Conservation (phyloP, 2,888 invertebrate species). For the Philonicus albiceps region DNA sequence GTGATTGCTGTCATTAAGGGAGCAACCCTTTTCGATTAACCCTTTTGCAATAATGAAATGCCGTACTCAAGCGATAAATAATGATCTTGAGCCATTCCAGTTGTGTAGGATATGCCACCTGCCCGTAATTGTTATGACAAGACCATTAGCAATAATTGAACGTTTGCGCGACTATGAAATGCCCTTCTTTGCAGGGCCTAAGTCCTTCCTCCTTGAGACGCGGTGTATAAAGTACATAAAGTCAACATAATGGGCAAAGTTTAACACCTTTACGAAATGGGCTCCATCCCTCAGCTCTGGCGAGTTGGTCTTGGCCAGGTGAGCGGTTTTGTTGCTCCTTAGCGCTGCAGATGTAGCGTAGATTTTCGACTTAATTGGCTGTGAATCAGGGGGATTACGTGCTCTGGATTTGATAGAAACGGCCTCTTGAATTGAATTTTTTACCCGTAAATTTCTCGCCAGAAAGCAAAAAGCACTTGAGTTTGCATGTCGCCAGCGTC, state of each 20-base stretch:
- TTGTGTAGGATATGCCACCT: constrained; percentile 36
- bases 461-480: not conserved
- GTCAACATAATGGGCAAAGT: constrained; percentile 2
- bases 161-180: constrained; percentile 43
- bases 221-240: not conserved
- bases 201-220: constrained; percentile 10
- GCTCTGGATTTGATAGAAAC: constrained; percentile 28
- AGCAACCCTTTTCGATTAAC: constrained; percentile 36
- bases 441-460: constrained; percentile 26
- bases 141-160: constrained; percentile 47
- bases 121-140: constrained; percentile 43
- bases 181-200: constrained; percentile 37
- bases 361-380: constrained; percentile 48
- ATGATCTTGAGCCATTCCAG: constrained; percentile 24
- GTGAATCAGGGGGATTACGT: constrained; percentile 46
- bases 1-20: constrained; percentile 19
- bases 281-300: not conserved
- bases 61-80: constrained; percentile 19
- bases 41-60: constrained; percentile 29
- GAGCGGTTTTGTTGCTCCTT: constrained; percentile 19
- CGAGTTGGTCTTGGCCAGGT: not conserved
- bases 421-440: constrained; percentile 32
- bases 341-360: constrained; percentile 31
- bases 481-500: not conserved
- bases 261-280: constrained; percentile 32